These are phyloP conservation scores for Caretta caretta DNA, from an alignment of 2,113 vertebrate species.

Conservation along the genomic window DNA sequence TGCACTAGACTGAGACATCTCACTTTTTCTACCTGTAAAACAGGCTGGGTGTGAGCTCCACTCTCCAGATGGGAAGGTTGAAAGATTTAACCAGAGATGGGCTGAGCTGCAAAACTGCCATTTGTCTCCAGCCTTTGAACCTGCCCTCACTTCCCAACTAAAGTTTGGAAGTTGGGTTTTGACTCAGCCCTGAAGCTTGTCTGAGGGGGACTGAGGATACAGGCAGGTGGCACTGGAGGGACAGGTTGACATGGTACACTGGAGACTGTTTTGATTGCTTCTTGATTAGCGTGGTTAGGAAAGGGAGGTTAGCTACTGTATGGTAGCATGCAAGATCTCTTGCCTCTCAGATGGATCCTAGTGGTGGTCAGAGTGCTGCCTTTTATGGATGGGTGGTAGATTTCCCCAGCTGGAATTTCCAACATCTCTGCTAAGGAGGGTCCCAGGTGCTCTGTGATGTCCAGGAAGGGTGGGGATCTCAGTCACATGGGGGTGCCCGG, in stretches of 20 bases:
- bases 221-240: not conserved
- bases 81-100: not conserved
- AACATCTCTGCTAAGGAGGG: not conserved
- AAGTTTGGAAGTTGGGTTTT: not conserved
- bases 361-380: not conserved
- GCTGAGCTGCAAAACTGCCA: not conserved
- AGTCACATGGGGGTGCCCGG: not conserved
- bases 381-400: not conserved
- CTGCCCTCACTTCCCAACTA: not conserved
- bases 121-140: not conserved
- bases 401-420: not conserved
- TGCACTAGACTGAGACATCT: not conserved
- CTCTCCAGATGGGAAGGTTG: not conserved
- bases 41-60: fast-evolving
- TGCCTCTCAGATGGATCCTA: not conserved
- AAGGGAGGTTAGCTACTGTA: not conserved
- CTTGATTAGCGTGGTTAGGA: not conserved
- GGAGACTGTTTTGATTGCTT: not conserved
- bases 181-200: not conserved
- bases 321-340: not conserved
- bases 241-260: not conserved
- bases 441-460: not conserved
- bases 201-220: not conserved
- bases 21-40: fast-evolving
- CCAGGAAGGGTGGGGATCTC: not conserved